Base-by-base conservation (phyloP, 2,797 vertebrate species). In the Lophotriccus pileatus region DNA sequence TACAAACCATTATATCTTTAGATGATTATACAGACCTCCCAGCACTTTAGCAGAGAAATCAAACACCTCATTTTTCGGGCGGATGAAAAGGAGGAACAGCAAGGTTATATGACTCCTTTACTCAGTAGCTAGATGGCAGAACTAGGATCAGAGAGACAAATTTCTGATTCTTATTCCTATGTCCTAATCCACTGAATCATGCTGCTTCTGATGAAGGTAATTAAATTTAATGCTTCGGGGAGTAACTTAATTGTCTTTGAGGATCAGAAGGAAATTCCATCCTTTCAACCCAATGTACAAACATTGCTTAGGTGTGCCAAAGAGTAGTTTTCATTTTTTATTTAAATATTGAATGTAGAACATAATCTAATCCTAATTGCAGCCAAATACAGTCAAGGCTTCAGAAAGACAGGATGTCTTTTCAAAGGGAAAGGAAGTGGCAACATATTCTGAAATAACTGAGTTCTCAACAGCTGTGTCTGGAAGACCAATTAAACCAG, bases 401-500 rank as follows among this genome's bases (percentile, higher is more conserved):
- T 96, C 78, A 85, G 49, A 80, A 92, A 62, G 58, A 96, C 32
- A 81, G 56, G 78, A 67, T 70, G 67, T 32, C 81, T 84, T 82
- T 96, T 94, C 77, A 72, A 93, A 68, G 15, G 37, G 68, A 92
- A 78, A 12, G 58, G 67, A 28, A 14, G 72, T 49, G 77, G 73
- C 37, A 75, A 37, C 16, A 3, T 50, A 76, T 76, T 93, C 94
- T 64, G 78, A 96, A 97, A 97, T 96, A 85, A 95, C 46, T 60
- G 83, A 95, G 87, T 72, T 93, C 86, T 96, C 93, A 96, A 94
- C n/a, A 90, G 49, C 78, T 37, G 43, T 78, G 49, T 96, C 94
- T 89, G 87, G 39, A 89, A 96, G 82, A 95, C 63, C 62, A 89
- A 95, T 97, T 98, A 96, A 97, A 95, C 84, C 41, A 49, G 76